Evolutionary conservation across 2,888 invertebrate species (phyloP), one percentile per base, ranked within the genome.

Genomic region (Metallyticus violacea): DNA sequence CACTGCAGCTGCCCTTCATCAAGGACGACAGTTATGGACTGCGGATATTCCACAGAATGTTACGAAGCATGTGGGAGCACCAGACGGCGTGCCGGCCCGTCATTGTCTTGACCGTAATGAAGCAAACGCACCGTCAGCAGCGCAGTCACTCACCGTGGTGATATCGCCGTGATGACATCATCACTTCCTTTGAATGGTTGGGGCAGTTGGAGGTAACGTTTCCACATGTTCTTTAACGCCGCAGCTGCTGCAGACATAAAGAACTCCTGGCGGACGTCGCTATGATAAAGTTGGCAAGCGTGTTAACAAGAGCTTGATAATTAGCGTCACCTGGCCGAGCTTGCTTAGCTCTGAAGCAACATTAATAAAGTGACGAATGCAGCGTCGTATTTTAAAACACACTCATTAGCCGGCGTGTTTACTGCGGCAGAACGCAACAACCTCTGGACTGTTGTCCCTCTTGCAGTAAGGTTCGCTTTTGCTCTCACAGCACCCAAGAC

Each of bases 231-330:
- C 82, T 82, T 82, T 81, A 15, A 2, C 15, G 27, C 15, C 26
- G 76, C 82, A 82, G 82, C 82, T 76, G 82, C 27, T 62, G 9
- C 76, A 1, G 40, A 15, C 82, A 82, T 82, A 82, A 82, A 82
- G 76, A 82, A 82, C 40, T 62, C 40, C 3, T 22, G n/a, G n/a
- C n/a, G n/a, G n/a, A n/a, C n/a, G n/a, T 7, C 26, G 82, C 76
- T 26, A 7, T 82, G 82, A 82, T 82, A 76, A 82, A 82, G 82
- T 82, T 82, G 82, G 82, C 82, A 82, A 82, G 82, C 82, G 62
- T 82, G 40, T 82, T 82, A 82, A 82, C 82, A 82, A 82, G 82
- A 82, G 26, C 76, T 76, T 62, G 40, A 62, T 82, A 82, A 82
- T 82, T 82, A 82, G 40, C 82, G 62, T 82, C 82, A 82, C 82